Percentiles rank a stretch among this genome's conserved stretches.
Evolutionary conservation across 2,113 vertebrate species (phyloP).

Genomic region (Blennius ocellaris): DNA sequence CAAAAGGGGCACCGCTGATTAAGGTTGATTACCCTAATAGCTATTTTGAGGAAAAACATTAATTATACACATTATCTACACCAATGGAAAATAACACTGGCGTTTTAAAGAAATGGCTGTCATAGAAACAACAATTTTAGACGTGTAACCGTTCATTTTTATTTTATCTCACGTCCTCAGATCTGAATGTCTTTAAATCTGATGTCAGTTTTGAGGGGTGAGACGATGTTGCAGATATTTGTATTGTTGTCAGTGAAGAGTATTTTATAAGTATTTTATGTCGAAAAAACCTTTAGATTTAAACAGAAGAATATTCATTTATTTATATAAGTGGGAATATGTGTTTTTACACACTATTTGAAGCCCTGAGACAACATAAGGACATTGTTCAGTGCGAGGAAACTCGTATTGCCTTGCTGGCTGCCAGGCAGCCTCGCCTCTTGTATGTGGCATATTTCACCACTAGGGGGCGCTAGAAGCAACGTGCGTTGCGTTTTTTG

Average conservation of each 20-base stretch:
- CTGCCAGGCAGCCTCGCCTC: not conserved
- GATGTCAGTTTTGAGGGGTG: not conserved
- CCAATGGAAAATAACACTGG: too few relatives aligned
- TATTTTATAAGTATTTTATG: not conserved
- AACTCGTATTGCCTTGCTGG: not conserved
- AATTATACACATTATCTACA: too few relatives aligned
- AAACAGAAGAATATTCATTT: not conserved
- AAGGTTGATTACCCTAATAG: too few relatives aligned
- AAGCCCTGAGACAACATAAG: too few relatives aligned
- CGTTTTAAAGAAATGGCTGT: too few relatives aligned
- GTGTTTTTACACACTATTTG: not conserved
- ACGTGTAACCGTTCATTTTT: too few relatives aligned
- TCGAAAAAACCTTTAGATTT: not conserved
- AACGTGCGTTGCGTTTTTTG: not conserved
- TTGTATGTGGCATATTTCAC: not conserved
- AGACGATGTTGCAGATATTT: not conserved
- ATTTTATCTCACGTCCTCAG: too few relatives aligned
- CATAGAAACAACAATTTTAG: too few relatives aligned
- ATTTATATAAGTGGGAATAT: too few relatives aligned
- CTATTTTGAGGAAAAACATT: too few relatives aligned
- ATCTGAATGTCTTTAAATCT: not conserved
- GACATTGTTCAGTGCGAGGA: not conserved
- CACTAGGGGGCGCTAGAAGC: slow-evolving; percentile 8
- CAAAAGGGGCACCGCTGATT: too few relatives aligned
- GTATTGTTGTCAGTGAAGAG: not conserved